Percentiles rank a stretch among this genome's conserved stretches.
These are phyloP conservation scores for Cryptus armator DNA, from an alignment of 2,888 invertebrate species.

Conservation along the genomic window DNA sequence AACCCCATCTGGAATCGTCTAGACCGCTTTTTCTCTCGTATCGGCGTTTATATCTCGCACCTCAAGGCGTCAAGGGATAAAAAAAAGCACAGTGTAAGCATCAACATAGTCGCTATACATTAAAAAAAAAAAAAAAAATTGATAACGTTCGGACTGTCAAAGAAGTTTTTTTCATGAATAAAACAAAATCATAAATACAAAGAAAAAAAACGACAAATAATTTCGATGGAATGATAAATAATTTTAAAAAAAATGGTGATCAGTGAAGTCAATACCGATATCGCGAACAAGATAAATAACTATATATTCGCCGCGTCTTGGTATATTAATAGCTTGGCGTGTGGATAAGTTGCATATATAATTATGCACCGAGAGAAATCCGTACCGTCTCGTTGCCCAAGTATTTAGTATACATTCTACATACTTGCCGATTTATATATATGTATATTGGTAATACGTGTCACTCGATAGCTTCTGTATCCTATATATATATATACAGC, in stretches of 20 bases:
- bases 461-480: conserved; percentile 29
- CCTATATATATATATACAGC: background rate
- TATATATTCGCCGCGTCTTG: background rate
- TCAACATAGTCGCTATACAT: background rate
- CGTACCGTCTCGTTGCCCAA: conserved; percentile 1
- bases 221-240: too few relatives aligned
- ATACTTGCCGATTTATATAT: background rate
- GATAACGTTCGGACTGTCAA: conserved; percentile 17
- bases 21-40: conserved; percentile 61
- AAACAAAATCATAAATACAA: background rate
- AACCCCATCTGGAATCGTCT: conserved; percentile 58
- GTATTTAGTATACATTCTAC: conserved; percentile 10
- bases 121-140: conserved; percentile 8
- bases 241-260: background rate
- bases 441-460: conserved; percentile 30
- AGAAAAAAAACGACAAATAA: background rate
- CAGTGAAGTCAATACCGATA: conserved; percentile 19
- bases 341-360: conserved; percentile 29
- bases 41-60: conserved; percentile 42
- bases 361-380: conserved; percentile 43
- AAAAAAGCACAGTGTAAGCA: background rate
- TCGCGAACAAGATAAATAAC: conserved; percentile 16
- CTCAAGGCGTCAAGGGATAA: conserved; percentile 33
- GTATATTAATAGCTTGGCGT: conserved; percentile 34
- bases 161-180: background rate